Conservation (phyloP, 2,113 vertebrate species). For the Pelusios castaneus region DNA sequence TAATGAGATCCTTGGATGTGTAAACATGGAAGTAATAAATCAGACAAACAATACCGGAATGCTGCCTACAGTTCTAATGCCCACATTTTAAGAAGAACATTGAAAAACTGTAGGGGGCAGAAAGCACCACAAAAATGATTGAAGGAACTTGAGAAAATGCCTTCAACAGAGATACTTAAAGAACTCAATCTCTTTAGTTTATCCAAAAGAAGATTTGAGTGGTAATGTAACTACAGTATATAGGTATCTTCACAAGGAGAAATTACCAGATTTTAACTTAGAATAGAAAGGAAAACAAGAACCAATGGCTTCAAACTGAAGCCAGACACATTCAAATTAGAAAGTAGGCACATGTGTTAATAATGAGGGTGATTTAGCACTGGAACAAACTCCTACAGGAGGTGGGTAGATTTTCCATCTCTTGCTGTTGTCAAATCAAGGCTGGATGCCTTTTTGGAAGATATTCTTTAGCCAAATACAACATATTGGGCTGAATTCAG, state of each 20-base stretch:
- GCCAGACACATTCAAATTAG: neutral
- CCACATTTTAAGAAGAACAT: neutral
- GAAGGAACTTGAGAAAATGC: neutral
- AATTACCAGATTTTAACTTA: neutral
- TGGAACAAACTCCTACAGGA: neutral
- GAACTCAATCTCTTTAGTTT: neutral
- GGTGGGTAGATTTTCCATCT: fast-evolving
- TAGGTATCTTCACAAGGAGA: neutral
- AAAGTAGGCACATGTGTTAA: neutral
- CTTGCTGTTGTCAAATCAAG: neutral
- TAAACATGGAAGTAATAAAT: neutral
- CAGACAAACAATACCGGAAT: fast-evolving
- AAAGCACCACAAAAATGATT: neutral
- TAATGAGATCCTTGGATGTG: neutral
- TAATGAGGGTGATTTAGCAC: neutral
- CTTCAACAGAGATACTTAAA: neutral
- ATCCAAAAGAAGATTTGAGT: neutral
- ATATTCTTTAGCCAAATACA: neutral
- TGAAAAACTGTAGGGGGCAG: neutral
- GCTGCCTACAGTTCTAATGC: neutral
- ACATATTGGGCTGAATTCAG: neutral
- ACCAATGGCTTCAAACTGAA: neutral
- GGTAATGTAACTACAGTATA: neutral
- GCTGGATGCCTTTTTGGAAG: neutral
- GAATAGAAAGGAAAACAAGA: neutral